Evolutionary conservation across 2,888 invertebrate genomes (phyloP), one percentile per base, ranked within the genome.

Genomic region (Perizoma flavofasciatum): DNA sequence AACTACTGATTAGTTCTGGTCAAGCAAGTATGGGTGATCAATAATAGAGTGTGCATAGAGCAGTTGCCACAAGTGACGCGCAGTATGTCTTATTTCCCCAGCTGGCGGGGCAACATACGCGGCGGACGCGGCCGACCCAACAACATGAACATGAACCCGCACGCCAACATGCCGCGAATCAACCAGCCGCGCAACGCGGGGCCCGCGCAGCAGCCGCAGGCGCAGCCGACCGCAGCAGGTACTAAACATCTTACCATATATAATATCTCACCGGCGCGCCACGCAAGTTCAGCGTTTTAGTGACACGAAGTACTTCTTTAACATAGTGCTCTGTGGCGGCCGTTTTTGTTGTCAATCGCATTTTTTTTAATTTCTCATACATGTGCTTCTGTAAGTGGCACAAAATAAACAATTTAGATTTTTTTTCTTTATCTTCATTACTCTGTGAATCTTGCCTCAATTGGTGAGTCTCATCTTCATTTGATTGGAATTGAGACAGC

Each of bases 41-140:
- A 22, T 22, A 22, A 22, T 22, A 2, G 22, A 22, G 22, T 22
- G 22, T 22, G 11, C 7, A 34, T 41, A 54, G 59, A 62, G 52
- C 62, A 62, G 65, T 55, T 49, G 11, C 22, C 44, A 44, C 69
- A 55, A 67, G 59, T 69, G 58, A 63, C 55, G 52, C 58, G 55
- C 70, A 86, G 85, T 51, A 83, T 83, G 83, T 78, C 80, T n/a
- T 83, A 84, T 72, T 83, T 83, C 77, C 81, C 81, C 71, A 86
- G 88, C 59, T 91, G 92, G 89, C 77, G 92, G 76, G 69, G 85
- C 74, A 49, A 49, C 11, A 71, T 88, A 89, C 86, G 89, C 55
- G 88, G 82, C 62, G 85, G 68, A 66, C 85, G 77, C 63, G 80
- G 81, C 64, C 81, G 70, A 68, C 64, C 83, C 69, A 68, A 81